A percentile compares a stretch with the other conserved stretches of the same genome.
Evolutionary conservation across 2,888 invertebrate species (phyloP).

Genomic region (Azorinus chamasolen): DNA sequence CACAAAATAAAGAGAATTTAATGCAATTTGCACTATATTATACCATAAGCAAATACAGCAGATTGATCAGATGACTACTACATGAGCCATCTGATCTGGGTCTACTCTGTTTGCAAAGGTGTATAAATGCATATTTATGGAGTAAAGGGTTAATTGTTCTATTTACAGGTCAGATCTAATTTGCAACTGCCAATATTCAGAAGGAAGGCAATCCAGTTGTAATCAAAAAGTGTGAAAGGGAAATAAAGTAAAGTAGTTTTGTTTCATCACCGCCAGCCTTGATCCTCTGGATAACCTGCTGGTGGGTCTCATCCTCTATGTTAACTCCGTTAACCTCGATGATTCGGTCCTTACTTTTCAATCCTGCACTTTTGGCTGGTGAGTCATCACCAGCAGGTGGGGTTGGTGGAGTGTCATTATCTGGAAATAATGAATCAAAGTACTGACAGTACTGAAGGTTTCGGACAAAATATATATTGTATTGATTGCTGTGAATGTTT

Average conservation of each 20-base stretch:
- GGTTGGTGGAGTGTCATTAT: conserved; percentile 35
- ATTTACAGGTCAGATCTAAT: background rate
- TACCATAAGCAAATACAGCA: too few species aligned
- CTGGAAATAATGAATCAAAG: too few species aligned
- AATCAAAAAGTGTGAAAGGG: conserved; percentile 91
- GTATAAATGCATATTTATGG: too few species aligned
- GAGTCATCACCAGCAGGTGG: conserved; percentile 90
- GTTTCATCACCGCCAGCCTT: conserved; percentile 94
- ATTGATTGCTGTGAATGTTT: too few species aligned
- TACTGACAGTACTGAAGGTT: too few species aligned
- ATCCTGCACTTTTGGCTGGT: conserved; percentile 89
- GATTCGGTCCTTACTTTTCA: conserved; percentile 93
- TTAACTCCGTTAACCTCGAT: conserved; percentile 94
- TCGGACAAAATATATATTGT: too few species aligned
- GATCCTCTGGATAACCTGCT: conserved; percentile 95
- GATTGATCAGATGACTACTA: too few species aligned
- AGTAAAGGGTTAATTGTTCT: too few species aligned
- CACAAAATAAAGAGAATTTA: too few species aligned
- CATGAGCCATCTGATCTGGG: too few species aligned
- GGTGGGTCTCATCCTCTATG: conserved; percentile 96
- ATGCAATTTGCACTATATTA: too few species aligned
- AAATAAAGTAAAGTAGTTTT: conserved; percentile 94
- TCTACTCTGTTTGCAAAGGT: too few species aligned
- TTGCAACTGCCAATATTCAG: conserved; percentile 65
- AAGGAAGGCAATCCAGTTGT: conserved; percentile 86